Evolutionary conservation across 1,140 invertebrate species (phyloP).

Genomic region (Pogonomyrmex barbatus): DNA sequence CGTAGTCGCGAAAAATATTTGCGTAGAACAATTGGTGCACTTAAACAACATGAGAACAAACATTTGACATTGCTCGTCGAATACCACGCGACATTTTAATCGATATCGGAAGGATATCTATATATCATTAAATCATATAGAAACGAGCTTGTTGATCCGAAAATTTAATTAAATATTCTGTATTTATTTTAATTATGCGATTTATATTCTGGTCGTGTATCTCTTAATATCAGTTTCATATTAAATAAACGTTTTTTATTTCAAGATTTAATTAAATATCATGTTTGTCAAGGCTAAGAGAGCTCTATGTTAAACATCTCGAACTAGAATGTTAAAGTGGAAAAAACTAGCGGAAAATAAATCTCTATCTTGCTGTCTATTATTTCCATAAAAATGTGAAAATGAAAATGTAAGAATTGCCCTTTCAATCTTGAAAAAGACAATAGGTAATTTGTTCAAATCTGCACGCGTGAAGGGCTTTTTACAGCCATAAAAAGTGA

Average conservation of each 20-base stretch:
- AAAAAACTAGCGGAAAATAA: neutral
- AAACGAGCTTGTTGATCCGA: neutral
- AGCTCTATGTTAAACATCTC: neutral
- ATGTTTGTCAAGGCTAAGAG: neutral
- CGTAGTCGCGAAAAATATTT: conserved; percentile 42
- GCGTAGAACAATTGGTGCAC: neutral
- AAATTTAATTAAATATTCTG: conserved; percentile 1
- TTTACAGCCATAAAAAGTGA: neutral
- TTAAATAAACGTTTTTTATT: neutral
- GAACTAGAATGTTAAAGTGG: neutral
- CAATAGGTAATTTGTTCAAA: neutral
- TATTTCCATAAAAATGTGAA: neutral
- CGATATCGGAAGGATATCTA: neutral
- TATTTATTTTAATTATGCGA: conserved; percentile 14
- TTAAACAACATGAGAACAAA: conserved; percentile 15
- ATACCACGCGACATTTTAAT: neutral
- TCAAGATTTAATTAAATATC: neutral
- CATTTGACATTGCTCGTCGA: neutral
- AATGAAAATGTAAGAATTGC: neutral
- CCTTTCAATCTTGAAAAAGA: neutral
- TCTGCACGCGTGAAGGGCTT: neutral
- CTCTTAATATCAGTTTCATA: neutral
- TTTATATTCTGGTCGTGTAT: too few relatives aligned
- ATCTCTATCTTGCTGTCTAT: neutral
- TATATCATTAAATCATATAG: neutral